Evolutionary conservation across 2,113 vertebrate species (phyloP).

Genomic region (Anguilla japonica): DNA sequence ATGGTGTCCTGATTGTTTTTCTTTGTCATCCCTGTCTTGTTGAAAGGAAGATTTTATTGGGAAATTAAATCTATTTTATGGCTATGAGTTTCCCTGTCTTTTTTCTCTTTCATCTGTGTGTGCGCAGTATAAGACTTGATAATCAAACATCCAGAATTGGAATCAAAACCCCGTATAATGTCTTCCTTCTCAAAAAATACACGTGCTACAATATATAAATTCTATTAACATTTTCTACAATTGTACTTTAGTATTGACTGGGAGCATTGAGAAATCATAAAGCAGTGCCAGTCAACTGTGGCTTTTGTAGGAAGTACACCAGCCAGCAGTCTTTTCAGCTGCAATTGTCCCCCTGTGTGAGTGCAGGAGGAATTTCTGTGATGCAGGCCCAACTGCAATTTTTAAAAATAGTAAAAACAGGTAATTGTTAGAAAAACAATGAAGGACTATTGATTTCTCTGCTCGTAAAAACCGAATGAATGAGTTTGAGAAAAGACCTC

Average conservation of each 20-base stretch:
- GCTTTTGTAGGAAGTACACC: too few species aligned
- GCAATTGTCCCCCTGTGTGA: too few species aligned
- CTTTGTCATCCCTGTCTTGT: background rate
- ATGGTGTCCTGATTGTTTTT: background rate
- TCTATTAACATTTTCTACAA: background rate
- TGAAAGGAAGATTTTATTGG: conserved; percentile 18
- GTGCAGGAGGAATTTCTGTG: too few species aligned
- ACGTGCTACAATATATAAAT: too few species aligned
- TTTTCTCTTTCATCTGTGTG: background rate
- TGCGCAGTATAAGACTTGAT: background rate
- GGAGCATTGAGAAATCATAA: too few species aligned
- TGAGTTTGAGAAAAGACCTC: background rate
- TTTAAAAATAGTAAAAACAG: too few species aligned
- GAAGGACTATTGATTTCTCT: background rate
- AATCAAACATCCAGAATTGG: background rate
- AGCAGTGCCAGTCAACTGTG: too few species aligned
- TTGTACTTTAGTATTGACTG: background rate
- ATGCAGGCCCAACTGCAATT: too few species aligned
- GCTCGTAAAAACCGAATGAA: background rate
- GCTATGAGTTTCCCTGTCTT: background rate
- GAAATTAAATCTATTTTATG: conserved; percentile 37
- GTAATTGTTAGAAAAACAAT: background rate
- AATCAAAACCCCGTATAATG: background rate
- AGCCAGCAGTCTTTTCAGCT: too few species aligned
- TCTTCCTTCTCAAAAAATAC: background rate